Base-by-base conservation (phyloP, 2,888 invertebrate species). In the Torymus aiolomorphi region DNA sequence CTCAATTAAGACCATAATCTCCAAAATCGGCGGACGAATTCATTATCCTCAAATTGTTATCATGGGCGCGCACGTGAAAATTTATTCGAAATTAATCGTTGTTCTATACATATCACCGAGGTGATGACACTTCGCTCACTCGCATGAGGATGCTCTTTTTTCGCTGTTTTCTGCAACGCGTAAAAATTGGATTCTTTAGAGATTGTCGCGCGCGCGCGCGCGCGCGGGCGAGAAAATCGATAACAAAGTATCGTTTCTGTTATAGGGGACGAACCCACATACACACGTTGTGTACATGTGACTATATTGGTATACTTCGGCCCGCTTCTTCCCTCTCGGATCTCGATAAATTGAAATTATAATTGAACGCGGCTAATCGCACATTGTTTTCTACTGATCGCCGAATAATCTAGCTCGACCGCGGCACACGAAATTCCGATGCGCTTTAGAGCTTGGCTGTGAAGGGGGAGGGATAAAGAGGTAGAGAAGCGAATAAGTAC, bases 311-410 rank as follows among this genome's bases (percentile, higher is more conserved):
- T 57, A 42, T 70, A 56, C 20, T 57, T 61, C 2, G 14, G 13
- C 18, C 12, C 31, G 59, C 16, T 67, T 59, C 51, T 71, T 71
- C 59, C 13, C 51, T 13, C 20, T 2, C 31, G 54, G 72, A 31
- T 5, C 12, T 62, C 8, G 61, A 69, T 76, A 76, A 62, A 76
- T 70, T 62, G 69, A 76, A 69, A 62, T 69, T 76, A 62, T 63
- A 76, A 70, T 70, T 62, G 62, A 69, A 76, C 13, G 20, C n/a
- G 2, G 54, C 11, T 62, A 54, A 62, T 76, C 62, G 66, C 24
- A 16, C 42, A 62, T 56, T 56, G 18, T 69, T 67, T 69, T 61
- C 18, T 16, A 69, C 62, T 70, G 16, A 75, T 61, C 75, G 67
- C 52, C 20, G 31, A 72, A 72, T 63, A 69, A 69, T 69, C 56